Evolutionary conservation across 2,888 invertebrate species (phyloP), one percentile per base, ranked within the genome.

Genomic region (Neoaliturus tenellus): DNA sequence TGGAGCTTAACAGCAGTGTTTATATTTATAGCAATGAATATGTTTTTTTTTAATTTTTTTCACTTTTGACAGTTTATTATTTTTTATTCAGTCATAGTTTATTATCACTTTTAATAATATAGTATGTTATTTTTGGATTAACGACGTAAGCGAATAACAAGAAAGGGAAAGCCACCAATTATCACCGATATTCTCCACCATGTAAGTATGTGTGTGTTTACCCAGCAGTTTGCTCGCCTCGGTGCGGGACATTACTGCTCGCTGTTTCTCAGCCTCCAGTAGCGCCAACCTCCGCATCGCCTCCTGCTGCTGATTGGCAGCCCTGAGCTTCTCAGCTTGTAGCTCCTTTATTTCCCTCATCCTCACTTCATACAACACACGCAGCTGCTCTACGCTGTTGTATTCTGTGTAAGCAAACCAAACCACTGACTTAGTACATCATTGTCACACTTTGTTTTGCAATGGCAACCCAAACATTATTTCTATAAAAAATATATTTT

Each of bases 361-460:
- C 44, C 86, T 67, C 17, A 86, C 84, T 35, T 86, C 86, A 41
- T 86, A 86, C 1, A 87, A 69, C 20, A 86, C 83, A 75, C 86
- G 84, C 14, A 87, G 67, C 55, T 87, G 86, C 14, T 86, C 84
- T 28, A 82, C 69, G 62, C 86, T 85, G 25, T 84, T 71, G 28
- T 80, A 81, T 20, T 78, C 83, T 83, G 33, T n/a, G 17, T 44
- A n/a, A n/a, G n/a, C n/a, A n/a, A n/a, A n/a, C n/a, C n/a, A n/a
- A n/a, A n/a, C n/a, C n/a, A n/a, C n/a, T n/a, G n/a, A n/a, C n/a
- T n/a, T n/a, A n/a, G n/a, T n/a, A n/a, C n/a, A n/a, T n/a, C n/a
- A n/a, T n/a, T n/a, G n/a, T n/a, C n/a, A n/a, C n/a, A n/a, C n/a
- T n/a, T n/a, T n/a, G n/a, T n/a, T n/a, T n/a, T n/a, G n/a, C n/a